Evolutionary conservation across 2,888 invertebrate species (phyloP).

Genomic region (Phyllotreta striolata): DNA sequence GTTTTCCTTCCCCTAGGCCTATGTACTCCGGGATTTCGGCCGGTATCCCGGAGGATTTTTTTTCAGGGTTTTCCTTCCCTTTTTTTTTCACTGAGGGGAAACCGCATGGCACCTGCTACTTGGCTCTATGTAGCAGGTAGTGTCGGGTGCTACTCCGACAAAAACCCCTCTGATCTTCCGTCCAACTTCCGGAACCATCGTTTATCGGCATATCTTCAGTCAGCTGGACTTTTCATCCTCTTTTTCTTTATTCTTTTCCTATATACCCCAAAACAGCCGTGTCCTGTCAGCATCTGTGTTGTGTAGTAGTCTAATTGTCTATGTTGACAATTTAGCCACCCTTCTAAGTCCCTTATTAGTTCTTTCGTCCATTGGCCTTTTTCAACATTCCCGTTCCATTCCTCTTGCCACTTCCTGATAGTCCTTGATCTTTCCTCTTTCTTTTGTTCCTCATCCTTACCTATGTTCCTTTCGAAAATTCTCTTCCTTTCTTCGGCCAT

Average conservation of each 20-base stretch:
- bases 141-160: slow-evolving; percentile 12
- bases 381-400: not conserved
- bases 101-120: slow-evolving; percentile 4
- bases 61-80: too few species aligned
- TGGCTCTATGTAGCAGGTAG: slow-evolving; percentile 4
- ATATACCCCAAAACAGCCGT: not conserved
- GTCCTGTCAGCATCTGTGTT: not conserved
- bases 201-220: not conserved
- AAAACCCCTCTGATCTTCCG: not conserved
- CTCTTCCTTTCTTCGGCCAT: too few species aligned
- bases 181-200: not conserved
- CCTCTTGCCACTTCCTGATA: not conserved
- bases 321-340: not conserved
- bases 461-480: too few species aligned
- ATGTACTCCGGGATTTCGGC: too few species aligned
- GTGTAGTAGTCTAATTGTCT: not conserved
- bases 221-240: too few species aligned
- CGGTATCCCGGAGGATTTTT: too few species aligned
- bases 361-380: not conserved
- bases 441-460: too few species aligned
- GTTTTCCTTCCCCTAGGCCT: too few species aligned
- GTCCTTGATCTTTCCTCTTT: not conserved
- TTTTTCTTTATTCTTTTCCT: too few species aligned
- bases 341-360: not conserved
- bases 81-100: slow-evolving; percentile 4